phyloP scores from a whole-genome alignment of 1,140 invertebrate species.

The Notospermus geniculatus region DNA sequence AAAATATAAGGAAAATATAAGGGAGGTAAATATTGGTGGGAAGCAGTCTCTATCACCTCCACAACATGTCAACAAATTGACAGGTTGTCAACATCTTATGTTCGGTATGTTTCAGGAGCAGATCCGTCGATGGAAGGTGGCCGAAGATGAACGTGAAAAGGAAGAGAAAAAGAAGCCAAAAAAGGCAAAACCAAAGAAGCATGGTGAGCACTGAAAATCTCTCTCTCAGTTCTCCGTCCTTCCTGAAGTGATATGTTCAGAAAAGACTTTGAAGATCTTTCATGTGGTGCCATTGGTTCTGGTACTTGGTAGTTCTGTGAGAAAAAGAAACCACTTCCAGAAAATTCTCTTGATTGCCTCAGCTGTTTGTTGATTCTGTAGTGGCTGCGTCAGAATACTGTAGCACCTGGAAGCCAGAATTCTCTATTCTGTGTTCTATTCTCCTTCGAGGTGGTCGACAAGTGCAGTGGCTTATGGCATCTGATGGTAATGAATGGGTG shows the following conservation, averaged over 20 bases:
- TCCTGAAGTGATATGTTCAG: no score
- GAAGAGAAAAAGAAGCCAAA: conserved; percentile 52
- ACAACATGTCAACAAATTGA: background rate
- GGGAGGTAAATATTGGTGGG: conserved; percentile 62
- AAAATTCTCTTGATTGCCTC: no score
- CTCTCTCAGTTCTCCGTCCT: no score
- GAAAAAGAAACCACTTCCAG: no score
- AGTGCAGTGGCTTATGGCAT: conserved; percentile 45
- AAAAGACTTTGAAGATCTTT: no score
- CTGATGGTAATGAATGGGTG: conserved; percentile 58
- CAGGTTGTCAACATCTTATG: background rate
- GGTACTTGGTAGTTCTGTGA: no score
- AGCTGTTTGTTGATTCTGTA: background rate
- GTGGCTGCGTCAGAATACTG: background rate
- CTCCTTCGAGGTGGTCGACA: conserved; percentile 32
- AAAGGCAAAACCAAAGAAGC: conserved; percentile 32
- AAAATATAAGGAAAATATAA: no score
- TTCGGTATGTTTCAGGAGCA: conserved; percentile 61
- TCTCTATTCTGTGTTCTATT: conserved; percentile 7
- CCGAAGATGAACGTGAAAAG: conserved; percentile 60
- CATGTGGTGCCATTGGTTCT: no score
- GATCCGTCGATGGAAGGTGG: conserved; percentile 69
- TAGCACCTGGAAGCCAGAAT: background rate
- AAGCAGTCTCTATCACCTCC: no score
- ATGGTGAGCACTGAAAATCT: background rate